phyloP scores from a whole-genome alignment of 2,888 invertebrate genomes.

The Leptopterna dolabrata region DNA sequence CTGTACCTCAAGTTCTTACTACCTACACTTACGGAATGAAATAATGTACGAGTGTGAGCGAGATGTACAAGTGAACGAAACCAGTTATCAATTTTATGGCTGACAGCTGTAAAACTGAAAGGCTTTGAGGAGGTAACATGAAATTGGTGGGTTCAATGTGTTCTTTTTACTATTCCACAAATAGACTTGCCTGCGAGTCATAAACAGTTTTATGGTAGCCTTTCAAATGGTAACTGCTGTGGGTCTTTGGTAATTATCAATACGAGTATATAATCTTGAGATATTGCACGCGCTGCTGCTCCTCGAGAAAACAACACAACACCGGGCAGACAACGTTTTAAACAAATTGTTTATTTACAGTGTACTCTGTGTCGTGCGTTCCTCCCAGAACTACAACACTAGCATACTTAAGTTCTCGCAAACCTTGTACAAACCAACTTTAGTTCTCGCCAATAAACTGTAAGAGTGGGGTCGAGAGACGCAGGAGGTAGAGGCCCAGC shows the following conservation, averaged over 20 bases:
- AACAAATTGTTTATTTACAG: too few species aligned
- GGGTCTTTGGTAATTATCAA: not conserved
- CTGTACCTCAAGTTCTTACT: too few species aligned
- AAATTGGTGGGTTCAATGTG: not conserved
- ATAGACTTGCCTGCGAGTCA: not conserved
- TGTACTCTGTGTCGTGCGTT: too few species aligned
- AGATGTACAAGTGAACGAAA: not conserved
- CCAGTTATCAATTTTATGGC: not conserved
- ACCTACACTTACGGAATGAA: too few species aligned
- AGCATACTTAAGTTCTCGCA: too few species aligned
- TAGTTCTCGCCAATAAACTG: too few species aligned
- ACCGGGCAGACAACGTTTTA: too few species aligned
- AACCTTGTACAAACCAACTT: too few species aligned
- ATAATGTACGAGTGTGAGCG: not conserved
- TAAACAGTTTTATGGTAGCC: not conserved
- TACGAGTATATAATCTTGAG: not conserved
- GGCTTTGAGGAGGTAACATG: not conserved
- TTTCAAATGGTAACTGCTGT: not conserved
- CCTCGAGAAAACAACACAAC: too few species aligned
- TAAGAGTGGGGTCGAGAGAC: too few species aligned
- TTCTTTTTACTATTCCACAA: not conserved
- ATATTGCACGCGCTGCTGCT: not conserved
- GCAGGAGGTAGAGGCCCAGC: too few species aligned
- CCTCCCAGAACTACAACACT: too few species aligned
- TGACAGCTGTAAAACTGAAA: not conserved